A percentile compares a stretch with the other conserved stretches of the same genome.
Evolutionary conservation across 1,140 invertebrate species (phyloP).

Genomic region (Yoshiicerus persimilis): DNA sequence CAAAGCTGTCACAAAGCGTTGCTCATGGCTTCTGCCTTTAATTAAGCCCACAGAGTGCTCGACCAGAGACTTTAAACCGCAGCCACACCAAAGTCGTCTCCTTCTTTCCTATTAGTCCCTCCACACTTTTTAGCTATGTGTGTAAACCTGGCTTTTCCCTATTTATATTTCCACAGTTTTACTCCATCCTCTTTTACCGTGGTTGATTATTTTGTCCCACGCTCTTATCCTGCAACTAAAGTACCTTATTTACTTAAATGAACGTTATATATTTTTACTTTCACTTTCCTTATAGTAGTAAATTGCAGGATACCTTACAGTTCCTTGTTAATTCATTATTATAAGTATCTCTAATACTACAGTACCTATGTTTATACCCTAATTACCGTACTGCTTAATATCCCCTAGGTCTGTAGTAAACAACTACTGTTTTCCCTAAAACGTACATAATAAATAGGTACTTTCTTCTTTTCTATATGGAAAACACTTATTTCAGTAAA

Average conservation of each 20-base stretch:
- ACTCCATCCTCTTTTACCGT: not conserved
- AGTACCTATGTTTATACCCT: too few species aligned
- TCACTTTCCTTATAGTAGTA: not conserved
- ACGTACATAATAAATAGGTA: not conserved
- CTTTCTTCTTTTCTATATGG: not conserved
- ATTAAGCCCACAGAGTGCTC: conserved; percentile 22
- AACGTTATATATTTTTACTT: not conserved
- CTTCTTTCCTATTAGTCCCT: not conserved
- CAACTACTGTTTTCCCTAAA: not conserved
- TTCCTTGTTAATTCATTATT: not conserved
- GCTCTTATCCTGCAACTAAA: not conserved
- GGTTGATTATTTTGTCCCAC: not conserved
- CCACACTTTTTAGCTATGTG: not conserved
- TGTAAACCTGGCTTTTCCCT: not conserved
- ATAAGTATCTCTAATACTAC: not conserved
- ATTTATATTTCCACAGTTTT: not conserved
- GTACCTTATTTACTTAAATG: not conserved
- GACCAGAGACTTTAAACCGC: conserved; percentile 18
- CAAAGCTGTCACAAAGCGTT: conserved; percentile 26
- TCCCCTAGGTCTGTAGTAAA: not conserved
- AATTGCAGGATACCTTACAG: not conserved
- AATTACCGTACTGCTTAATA: not conserved
- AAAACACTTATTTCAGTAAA: not conserved
- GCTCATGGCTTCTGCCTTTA: conserved; percentile 28
- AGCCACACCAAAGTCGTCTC: not conserved